These are phyloP conservation scores for Sinocyclocheilus maitianheensis DNA, from an alignment of 2,113 vertebrate genomes.

Conservation along the genomic window DNA sequence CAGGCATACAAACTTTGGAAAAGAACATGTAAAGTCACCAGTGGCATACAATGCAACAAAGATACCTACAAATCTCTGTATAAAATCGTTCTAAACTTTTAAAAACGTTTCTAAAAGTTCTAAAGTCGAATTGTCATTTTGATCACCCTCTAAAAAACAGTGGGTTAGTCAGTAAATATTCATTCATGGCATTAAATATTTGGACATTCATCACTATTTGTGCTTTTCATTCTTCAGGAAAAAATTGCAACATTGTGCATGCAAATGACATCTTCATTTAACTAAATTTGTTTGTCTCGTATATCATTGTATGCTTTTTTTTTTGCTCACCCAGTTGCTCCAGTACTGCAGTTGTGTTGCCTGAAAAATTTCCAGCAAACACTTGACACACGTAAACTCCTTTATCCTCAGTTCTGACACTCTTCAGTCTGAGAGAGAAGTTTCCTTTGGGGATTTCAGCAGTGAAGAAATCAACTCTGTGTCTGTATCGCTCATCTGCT, in stretches of 20 bases:
- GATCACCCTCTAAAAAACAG: too few species aligned
- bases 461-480: background rate
- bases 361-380: background rate
- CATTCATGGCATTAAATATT: too few species aligned
- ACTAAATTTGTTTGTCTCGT: too few species aligned
- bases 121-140: too few species aligned
- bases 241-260: background rate
- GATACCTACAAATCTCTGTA: too few species aligned
- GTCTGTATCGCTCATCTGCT: background rate
- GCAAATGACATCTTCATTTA: background rate
- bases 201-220: too few species aligned
- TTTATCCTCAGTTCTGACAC: slow-evolving; percentile 15
- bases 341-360: background rate
- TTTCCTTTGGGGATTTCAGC: background rate
- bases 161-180: background rate
- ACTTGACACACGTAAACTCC: background rate
- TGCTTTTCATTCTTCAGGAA: too few species aligned
- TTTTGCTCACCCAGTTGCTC: background rate
- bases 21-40: too few species aligned
- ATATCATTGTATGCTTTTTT: background rate
- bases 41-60: too few species aligned
- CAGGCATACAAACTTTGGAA: too few species aligned
- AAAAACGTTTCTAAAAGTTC: too few species aligned
- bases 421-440: slow-evolving; percentile 26
- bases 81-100: too few species aligned